These are phyloP conservation scores for Eupsilia transversa DNA, from an alignment of 2,888 invertebrate genomes.

Conservation along the genomic window DNA sequence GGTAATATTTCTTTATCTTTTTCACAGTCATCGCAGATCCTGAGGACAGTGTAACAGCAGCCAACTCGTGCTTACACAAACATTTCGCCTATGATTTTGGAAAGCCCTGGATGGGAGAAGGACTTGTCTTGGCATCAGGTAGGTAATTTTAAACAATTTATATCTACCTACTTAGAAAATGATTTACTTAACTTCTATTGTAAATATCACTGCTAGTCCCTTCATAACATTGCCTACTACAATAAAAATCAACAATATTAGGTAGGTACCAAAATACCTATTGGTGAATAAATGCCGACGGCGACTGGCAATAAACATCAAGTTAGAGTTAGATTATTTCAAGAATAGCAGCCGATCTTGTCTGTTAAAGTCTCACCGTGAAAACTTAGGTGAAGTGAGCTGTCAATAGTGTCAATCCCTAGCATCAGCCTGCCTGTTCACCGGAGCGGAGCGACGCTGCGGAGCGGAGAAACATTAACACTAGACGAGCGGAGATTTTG, in stretches of 20 bases:
- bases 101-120: conserved; percentile 68
- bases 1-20: background rate
- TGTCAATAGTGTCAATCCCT: background rate
- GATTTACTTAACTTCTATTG: background rate
- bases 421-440: too few species aligned
- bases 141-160: conserved; percentile 38
- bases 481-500: too few species aligned
- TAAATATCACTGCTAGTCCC: background rate
- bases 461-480: too few species aligned
- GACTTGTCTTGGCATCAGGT: conserved; percentile 64
- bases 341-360: background rate
- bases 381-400: background rate
- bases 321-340: background rate
- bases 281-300: background rate
- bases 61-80: conserved; percentile 61
- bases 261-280: too few species aligned
- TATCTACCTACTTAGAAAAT: background rate
- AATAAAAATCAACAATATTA: background rate
- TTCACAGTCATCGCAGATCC: conserved; percentile 64
- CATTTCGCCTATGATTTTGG: conserved; percentile 66
- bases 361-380: background rate
- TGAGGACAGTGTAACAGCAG: conserved; percentile 62
- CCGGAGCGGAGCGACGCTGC: too few species aligned
- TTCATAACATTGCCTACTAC: background rate
- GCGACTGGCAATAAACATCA: background rate